Base-by-base conservation (phyloP, 2,888 invertebrate genomes). In the Sphecodes monilicornis region DNA sequence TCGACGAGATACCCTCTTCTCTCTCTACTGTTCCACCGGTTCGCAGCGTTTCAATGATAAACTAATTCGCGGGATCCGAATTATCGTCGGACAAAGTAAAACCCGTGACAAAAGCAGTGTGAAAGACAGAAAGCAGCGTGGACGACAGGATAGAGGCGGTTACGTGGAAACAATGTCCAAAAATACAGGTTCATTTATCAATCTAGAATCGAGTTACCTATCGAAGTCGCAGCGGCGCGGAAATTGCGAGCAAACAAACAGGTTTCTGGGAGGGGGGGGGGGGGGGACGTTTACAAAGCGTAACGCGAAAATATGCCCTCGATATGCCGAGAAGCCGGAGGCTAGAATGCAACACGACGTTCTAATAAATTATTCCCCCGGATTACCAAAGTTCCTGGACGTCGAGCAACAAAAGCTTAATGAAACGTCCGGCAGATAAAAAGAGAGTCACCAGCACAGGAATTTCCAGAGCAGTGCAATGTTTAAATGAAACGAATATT, bases 391-490 rank as follows among this genome's bases (percentile, higher is more conserved):
- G 72, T 82, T 74, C 50, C 26, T 5, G 39, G 46, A 76, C 29
- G 54, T 68, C 66, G 81, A 70, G 43, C 84, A 69, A 78, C 80
- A 46, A 80, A 82, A 86, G 82, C 88, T 77, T 86, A 86, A 88
- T 80, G 88, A 88, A 88, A 88, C 76, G 82, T 87, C 86, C 77
- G 86, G 26, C 16, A 6, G 60, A 60, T 60, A 60, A 60, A 29
- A 60, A 29, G 29, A 26, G 43, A 22, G 66, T 26, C 77, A 87
- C 83, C 86, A 76, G 75, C 76, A 29, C 10, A 22, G 70, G 41
- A 66, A 79, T 80, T n/a, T 66, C 80, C 73, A 39, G 16, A 16
- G 60, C 16, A 6, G 60, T 29, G 5, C 16, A 60, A 60, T 16
- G 29, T 60, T 60, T 60, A 60, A 60, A 60, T 16, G 29, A 60